Evolutionary conservation across 1,140 invertebrate species (phyloP).

Genomic region (Aphis gossypii): DNA sequence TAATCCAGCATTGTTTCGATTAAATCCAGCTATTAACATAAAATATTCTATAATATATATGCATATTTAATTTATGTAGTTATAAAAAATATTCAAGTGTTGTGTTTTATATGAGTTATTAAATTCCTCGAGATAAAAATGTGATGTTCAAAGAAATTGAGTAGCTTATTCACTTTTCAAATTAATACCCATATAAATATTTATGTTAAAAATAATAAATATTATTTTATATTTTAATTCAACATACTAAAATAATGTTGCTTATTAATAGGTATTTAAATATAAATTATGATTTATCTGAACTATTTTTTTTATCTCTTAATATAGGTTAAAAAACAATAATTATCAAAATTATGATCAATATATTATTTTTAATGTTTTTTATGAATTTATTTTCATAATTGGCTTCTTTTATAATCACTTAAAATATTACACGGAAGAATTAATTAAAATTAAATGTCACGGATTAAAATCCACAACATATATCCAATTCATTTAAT

Average conservation of each 20-base stretch:
- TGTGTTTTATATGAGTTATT: neutral
- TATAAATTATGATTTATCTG: neutral
- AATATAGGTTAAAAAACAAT: no score
- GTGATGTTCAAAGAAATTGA: neutral
- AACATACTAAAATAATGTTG: neutral
- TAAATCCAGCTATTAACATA: neutral
- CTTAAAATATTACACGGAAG: neutral
- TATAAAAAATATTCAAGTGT: conserved; percentile 4
- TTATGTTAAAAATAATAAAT: neutral
- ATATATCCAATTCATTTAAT: neutral
- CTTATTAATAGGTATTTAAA: neutral
- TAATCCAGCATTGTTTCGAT: neutral
- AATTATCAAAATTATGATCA: neutral
- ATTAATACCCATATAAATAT: neutral
- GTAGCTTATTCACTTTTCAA: neutral
- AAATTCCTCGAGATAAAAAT: neutral
- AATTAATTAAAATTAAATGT: neutral
- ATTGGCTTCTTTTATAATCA: neutral
- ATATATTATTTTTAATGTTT: neutral
- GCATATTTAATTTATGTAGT: conserved; percentile 1
- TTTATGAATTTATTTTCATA: neutral
- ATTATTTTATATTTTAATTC: neutral
- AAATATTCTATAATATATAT: neutral
- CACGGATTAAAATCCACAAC: neutral
- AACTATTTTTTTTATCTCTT: neutral